Base-by-base conservation (phyloP, 2,113 vertebrate species). In the Shinisaurus crocodilurus region DNA sequence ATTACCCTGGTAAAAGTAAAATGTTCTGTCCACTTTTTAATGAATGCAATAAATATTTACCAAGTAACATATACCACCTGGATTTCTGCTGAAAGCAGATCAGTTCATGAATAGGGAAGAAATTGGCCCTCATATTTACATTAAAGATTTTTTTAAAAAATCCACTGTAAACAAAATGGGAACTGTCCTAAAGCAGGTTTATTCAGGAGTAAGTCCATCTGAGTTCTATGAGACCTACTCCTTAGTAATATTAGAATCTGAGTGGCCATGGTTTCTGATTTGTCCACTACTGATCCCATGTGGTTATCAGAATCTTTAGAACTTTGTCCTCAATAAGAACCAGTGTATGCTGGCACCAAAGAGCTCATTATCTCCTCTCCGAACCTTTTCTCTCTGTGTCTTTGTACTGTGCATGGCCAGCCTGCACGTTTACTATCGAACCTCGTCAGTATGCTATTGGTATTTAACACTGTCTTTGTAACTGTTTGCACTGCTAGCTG, bases 401-500 rank as follows among this genome's bases (percentile, higher is more conserved):
- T 15, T 85, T 96, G 94, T 92, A 96, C 81, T 94, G 92, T 96
- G 96, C 97, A 96, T 97, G 97, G 96, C 96, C 0, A 82, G 93
- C 92, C 63, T 85, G 82, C 82, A 85, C 86, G 91, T 92, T 70
- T 90, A 85, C 95, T 81, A 82, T 79, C 93, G 95, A 94, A 88
- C 93, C 85, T 0, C 74, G 90, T 96, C 85, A 77, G 13, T 87
- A 45, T 85, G 57, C 87, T 91, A 34, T 94, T 91, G 92, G 95
- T 95, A 93, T 97, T 96, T 97, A 97, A 97, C 95, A 87, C 95
- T 97, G 93, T 98, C 96, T 97, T 96, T 98, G 37, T 97, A 95
- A 97, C 96, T 98, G 95, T 98, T 97, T 97, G 97, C 96, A 95
- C 97, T 97, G 97, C 96, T 98, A 99, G 99, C 94, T 98, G 97